Evolutionary conservation across 92 coral and sea anemone species (phyloP).

Genomic region (Palythoa grandis): DNA sequence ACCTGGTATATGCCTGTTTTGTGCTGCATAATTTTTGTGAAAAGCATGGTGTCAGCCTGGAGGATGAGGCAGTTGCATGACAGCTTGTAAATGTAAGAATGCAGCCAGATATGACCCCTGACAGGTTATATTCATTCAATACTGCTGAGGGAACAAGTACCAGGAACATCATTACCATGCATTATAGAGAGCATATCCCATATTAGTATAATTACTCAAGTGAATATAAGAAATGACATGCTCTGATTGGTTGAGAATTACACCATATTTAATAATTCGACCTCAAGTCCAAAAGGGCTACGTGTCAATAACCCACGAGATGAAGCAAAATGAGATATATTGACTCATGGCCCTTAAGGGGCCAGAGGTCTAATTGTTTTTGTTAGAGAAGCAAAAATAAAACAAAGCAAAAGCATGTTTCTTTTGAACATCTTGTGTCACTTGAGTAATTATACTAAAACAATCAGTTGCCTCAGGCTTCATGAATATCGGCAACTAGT

Average conservation of each 20-base stretch:
- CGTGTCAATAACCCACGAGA: slow-evolving; percentile 25
- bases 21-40: slow-evolving; percentile 5
- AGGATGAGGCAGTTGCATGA: slow-evolving; percentile 48
- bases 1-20: slow-evolving; percentile 25
- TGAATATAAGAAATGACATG: background rate
- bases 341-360: slow-evolving; percentile 16
- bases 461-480: slow-evolving; percentile 22
- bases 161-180: background rate
- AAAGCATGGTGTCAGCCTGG: slow-evolving; percentile 1
- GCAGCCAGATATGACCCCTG: slow-evolving; percentile 16
- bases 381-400: slow-evolving; percentile 24
- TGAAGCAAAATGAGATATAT: slow-evolving; percentile 30
- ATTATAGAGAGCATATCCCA: background rate
- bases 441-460: slow-evolving; percentile 43
- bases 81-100: slow-evolving; percentile 2
- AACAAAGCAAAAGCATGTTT: slow-evolving; percentile 31
- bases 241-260: slow-evolving; percentile 7
- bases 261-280: background rate
- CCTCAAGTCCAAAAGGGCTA: background rate
- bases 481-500: slow-evolving; percentile 27
- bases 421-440: slow-evolving; percentile 28
- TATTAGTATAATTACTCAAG: slow-evolving; percentile 17
- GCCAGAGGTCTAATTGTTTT: background rate
- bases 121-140: slow-evolving; percentile 14
- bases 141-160: slow-evolving; percentile 11